phyloP scores from a whole-genome alignment of 2,797 vertebrate species.

The Eurystomus glaucurus region DNA sequence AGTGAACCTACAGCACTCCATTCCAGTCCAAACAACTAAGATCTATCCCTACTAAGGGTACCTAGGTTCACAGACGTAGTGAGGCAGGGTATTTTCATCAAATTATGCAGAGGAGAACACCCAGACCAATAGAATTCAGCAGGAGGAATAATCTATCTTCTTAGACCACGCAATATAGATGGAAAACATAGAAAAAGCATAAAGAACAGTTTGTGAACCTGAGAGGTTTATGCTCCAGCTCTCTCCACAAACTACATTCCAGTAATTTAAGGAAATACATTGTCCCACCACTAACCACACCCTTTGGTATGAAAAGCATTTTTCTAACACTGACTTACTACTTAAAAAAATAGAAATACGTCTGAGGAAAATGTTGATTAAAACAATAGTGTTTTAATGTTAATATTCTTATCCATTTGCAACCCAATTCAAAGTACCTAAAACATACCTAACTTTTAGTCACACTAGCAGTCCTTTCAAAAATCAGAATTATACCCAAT shows the following conservation, averaged over 20 bases:
- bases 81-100: neutral
- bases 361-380: neutral
- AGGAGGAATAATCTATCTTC: neutral
- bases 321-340: fast-evolving
- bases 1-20: neutral
- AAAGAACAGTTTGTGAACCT: neutral
- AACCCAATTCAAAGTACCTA: neutral
- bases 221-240: neutral
- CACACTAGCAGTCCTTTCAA: neutral
- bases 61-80: neutral
- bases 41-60: neutral
- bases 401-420: neutral
- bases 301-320: neutral
- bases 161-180: neutral
- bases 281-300: neutral
- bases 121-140: neutral
- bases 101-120: neutral
- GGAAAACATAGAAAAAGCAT: neutral
- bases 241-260: neutral
- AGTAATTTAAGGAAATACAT: neutral
- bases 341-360: neutral
- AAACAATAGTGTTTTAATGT: neutral
- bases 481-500: neutral
- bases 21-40: neutral
- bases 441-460: neutral